phyloP scores from a whole-genome alignment of 1,140 invertebrate genomes.

The Homarus americanus region DNA sequence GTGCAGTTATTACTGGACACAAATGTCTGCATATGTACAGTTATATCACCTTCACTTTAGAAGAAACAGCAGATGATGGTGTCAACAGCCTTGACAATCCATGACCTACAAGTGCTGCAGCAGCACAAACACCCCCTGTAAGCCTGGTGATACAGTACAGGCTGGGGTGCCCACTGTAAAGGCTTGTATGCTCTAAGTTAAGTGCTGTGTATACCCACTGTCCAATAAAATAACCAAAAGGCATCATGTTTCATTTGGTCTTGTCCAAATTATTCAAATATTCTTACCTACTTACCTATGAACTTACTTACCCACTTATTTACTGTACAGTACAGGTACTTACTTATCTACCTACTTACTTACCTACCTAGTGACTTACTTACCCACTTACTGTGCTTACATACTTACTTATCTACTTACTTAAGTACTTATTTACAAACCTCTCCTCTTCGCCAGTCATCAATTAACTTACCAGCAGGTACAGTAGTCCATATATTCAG shows the following conservation, averaged over 20 bases:
- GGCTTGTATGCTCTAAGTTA: neutral
- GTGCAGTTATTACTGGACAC: neutral
- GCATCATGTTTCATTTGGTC: neutral
- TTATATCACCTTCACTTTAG: neutral
- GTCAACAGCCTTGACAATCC: neutral
- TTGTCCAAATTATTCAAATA: neutral
- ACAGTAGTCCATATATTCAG: no score
- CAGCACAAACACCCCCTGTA: neutral
- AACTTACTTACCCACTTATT: no score
- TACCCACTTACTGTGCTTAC: no score
- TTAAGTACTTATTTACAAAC: no score
- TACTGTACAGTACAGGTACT: no score
- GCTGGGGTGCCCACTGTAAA: neutral
- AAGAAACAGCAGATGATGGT: neutral
- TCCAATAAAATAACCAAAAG: constrained; percentile 13
- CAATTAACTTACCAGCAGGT: no score
- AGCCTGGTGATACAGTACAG: neutral
- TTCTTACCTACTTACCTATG: no score
- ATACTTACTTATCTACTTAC: no score
- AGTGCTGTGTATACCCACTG: neutral
- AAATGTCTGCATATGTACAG: neutral
- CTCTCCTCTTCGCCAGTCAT: no score
- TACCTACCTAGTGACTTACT: no score
- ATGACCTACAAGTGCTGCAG: neutral
- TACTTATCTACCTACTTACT: no score